Conservation (phyloP, 2,113 vertebrate species). For the Elephantulus edwardii region DNA sequence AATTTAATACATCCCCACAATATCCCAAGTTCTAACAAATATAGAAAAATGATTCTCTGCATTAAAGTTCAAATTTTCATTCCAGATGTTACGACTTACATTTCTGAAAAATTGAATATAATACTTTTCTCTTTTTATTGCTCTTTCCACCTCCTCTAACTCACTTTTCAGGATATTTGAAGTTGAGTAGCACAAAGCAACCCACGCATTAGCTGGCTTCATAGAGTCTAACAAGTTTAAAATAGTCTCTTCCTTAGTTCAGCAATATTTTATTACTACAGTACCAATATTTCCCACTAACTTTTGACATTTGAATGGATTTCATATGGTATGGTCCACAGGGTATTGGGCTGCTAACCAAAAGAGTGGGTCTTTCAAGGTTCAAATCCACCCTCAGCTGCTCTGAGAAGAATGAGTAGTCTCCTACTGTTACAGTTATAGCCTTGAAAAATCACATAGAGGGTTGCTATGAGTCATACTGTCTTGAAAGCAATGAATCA, state of each 20-base stretch:
- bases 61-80: conserved; percentile 37
- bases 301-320: background rate
- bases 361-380: no score
- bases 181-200: background rate
- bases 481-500: background rate
- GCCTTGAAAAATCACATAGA: no score
- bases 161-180: background rate
- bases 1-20: conserved; percentile 15
- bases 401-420: no score
- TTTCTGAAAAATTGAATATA: conserved; percentile 44
- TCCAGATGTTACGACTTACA: background rate
- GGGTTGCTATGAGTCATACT: no score
- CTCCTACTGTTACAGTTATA: no score
- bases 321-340: no score
- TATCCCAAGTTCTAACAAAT: conserved; percentile 27
- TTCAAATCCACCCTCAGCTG: no score
- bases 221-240: background rate
- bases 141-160: background rate
- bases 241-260: background rate
- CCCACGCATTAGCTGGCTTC: background rate
- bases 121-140: background rate
- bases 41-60: background rate
- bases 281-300: background rate
- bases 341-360: no score
- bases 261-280: background rate